Conservation (phyloP, 2,888 invertebrate species). For the Caenorhabditis sp. region DNA sequence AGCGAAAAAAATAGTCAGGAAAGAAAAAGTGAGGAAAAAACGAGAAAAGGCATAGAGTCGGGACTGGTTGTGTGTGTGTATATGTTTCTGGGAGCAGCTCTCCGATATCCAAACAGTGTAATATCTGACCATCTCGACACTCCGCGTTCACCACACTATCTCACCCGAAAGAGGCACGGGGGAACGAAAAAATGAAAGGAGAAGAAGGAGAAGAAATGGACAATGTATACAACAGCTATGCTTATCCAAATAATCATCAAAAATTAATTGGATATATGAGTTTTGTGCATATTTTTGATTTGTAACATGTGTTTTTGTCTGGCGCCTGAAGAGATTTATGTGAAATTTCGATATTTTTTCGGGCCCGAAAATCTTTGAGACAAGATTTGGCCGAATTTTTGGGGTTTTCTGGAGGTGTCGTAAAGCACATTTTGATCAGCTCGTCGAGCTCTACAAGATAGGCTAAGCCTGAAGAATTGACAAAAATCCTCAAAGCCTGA, state of each 20-base stretch:
- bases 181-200: conserved; percentile 12
- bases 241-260: not conserved
- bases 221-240: not conserved
- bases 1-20: not conserved
- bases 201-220: not conserved
- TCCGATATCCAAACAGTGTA: not conserved
- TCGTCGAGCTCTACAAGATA: too few relatives aligned
- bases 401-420: too few relatives aligned
- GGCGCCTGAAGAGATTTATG: too few relatives aligned
- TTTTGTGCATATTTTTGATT: not conserved
- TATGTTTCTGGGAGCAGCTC: not conserved
- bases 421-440: too few relatives aligned
- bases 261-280: not conserved
- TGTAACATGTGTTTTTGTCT: not conserved
- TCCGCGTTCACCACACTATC: not conserved
- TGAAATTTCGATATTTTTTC: too few relatives aligned
- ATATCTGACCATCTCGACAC: not conserved
- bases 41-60: not conserved
- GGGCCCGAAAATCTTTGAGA: too few relatives aligned
- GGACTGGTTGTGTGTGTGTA: not conserved
- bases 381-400: too few relatives aligned
- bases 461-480: too few relatives aligned
- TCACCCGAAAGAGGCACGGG: not conserved
- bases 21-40: not conserved
- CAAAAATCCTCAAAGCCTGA: too few relatives aligned